Percentiles rank a stretch among this genome's conserved stretches.
These are phyloP conservation scores for Montipora foliosa DNA, from an alignment of 64 coral and sea anemone genomes.

Conservation along the genomic window DNA sequence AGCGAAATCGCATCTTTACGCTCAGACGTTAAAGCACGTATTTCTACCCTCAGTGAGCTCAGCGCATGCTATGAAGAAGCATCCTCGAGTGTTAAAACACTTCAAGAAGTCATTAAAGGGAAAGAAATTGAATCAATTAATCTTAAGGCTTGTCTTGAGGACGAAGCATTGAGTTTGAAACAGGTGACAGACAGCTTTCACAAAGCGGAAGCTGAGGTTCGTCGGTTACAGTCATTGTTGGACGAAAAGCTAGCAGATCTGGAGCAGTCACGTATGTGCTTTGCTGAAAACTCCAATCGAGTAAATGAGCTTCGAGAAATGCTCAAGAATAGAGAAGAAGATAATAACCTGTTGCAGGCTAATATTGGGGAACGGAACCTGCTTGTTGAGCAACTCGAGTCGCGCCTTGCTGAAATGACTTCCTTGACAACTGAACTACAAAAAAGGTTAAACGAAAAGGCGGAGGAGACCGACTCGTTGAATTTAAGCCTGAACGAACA, in stretches of 20 bases:
- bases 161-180: neutral
- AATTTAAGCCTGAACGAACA: conserved; percentile 17
- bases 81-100: neutral
- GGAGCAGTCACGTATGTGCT: neutral
- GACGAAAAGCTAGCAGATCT: conserved; percentile 9
- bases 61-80: conserved; percentile 29
- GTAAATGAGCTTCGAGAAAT: conserved; percentile 15
- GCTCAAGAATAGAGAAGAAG: conserved; percentile 52
- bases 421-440: neutral
- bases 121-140: neutral
- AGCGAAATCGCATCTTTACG: neutral
- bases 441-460: neutral
- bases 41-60: neutral
- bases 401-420: neutral
- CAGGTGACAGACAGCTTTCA: conserved; percentile 1
- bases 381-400: neutral
- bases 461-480: neutral
- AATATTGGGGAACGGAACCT: conserved; percentile 29
- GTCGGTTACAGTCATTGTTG: neutral
- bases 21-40: neutral
- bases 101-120: neutral
- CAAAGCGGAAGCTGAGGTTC: neutral
- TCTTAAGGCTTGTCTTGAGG: neutral
- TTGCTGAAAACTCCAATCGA: conserved; percentile 34
- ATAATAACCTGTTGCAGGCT: conserved; percentile 17